These are phyloP conservation scores for Poecilus cupreus DNA, from an alignment of 2,888 invertebrate genomes.

Conservation along the genomic window DNA sequence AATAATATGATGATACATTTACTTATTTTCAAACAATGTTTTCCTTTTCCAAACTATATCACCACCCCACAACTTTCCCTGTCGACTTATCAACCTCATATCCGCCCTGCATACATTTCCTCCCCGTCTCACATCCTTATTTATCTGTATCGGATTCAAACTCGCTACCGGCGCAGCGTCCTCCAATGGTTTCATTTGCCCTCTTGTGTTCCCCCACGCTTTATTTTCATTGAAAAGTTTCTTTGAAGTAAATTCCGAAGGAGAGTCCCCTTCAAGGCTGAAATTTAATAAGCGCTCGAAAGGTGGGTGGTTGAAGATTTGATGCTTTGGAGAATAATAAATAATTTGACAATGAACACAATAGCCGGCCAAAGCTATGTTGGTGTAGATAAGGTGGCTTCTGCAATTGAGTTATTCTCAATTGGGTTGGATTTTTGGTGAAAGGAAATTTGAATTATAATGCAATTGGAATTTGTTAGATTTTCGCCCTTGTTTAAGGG, in stretches of 20 bases:
- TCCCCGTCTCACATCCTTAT: neutral
- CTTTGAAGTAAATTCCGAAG: constrained; percentile 45
- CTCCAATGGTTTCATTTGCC: constrained; percentile 22
- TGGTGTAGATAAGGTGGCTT: neutral
- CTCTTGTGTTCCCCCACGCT: constrained; percentile 6
- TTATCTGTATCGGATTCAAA: constrained; percentile 20
- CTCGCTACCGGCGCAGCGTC: neutral
- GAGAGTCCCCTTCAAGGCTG: neutral
- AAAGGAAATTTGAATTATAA: constrained; percentile 28
- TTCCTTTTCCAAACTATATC: too few species aligned
- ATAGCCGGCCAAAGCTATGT: neutral
- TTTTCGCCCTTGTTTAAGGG: neutral
- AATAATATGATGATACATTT: too few species aligned
- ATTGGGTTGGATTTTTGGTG: constrained; percentile 11
- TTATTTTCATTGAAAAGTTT: constrained; percentile 50
- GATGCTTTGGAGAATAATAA: constrained; percentile 19
- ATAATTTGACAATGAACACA: constrained; percentile 29
- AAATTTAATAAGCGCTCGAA: constrained; percentile 36
- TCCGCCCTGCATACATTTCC: neutral
- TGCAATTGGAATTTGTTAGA: constrained; percentile 10
- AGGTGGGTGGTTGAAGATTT: constrained; percentile 32
- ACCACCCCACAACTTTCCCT: too few species aligned
- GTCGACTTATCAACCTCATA: neutral
- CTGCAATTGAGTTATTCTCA: constrained; percentile 15
- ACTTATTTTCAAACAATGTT: too few species aligned